Evolutionary conservation across 2,797 vertebrate species (phyloP).

Genomic region (Petrocephalus schoutedeni): DNA sequence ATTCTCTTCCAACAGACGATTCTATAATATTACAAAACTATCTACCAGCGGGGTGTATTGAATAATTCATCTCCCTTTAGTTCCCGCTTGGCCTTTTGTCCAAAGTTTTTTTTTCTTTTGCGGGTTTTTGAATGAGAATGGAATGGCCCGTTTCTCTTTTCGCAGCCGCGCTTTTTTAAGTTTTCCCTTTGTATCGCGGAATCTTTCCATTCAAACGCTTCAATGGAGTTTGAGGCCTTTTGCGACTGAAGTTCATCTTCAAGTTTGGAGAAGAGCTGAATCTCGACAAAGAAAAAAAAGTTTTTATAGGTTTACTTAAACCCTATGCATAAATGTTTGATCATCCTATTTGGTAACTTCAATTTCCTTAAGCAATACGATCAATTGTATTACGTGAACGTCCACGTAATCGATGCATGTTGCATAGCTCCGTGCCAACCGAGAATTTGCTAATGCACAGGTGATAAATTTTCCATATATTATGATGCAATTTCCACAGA

Average conservation of each 20-base stretch:
- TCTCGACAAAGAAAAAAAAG: slow-evolving; percentile 32
- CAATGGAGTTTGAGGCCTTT: slow-evolving; percentile 59
- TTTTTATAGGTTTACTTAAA: slow-evolving; percentile 42
- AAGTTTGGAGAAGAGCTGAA: slow-evolving; percentile 58
- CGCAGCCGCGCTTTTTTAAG: slow-evolving; percentile 25
- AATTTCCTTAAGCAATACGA: slow-evolving; percentile 26
- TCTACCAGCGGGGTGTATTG: slow-evolving; percentile 67
- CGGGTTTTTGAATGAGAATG: slow-evolving; percentile 64
- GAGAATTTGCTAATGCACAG: not conserved
- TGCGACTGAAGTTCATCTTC: slow-evolving; percentile 76
- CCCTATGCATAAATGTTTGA: slow-evolving; percentile 29
- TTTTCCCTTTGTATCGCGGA: slow-evolving; percentile 59
- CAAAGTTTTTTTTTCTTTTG: slow-evolving; percentile 49
- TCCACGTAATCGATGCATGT: not conserved
- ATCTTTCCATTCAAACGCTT: slow-evolving; percentile 54
- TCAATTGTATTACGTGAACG: not conserved
- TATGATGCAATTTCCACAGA: not conserved
- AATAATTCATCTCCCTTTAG: slow-evolving; percentile 64
- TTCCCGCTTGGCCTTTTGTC: slow-evolving; percentile 63
- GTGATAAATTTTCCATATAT: not conserved
- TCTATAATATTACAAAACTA: slow-evolving; percentile 59
- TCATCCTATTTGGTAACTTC: slow-evolving; percentile 29
- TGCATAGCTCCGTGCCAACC: not conserved
- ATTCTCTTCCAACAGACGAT: slow-evolving; percentile 50
- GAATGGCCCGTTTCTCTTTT: slow-evolving; percentile 41